phyloP scores from a whole-genome alignment of 2,888 invertebrate species.

The Sphecodes monilicornis region DNA sequence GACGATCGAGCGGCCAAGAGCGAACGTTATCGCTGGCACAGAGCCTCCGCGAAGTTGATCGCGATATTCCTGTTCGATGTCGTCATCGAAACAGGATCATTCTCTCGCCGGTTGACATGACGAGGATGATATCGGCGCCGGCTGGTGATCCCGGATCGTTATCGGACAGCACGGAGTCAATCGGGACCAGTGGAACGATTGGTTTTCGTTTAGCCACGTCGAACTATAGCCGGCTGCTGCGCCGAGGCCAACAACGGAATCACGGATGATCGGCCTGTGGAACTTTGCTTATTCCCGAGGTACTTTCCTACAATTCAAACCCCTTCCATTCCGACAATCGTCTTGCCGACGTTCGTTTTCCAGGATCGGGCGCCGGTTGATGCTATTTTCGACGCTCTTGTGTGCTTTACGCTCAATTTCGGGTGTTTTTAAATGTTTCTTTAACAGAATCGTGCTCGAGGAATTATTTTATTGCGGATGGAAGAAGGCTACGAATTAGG shows the following conservation, averaged over 20 bases:
- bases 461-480: too few species aligned
- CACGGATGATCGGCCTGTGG: slow-evolving; percentile 60
- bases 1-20: slow-evolving; percentile 41
- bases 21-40: slow-evolving; percentile 56
- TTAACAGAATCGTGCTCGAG: background rate
- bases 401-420: background rate
- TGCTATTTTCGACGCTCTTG: background rate
- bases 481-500: too few species aligned
- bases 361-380: too few species aligned
- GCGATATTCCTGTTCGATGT: slow-evolving; percentile 56
- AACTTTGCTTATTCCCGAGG: slow-evolving; percentile 62
- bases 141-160: slow-evolving; percentile 55
- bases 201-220: slow-evolving; percentile 51
- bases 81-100: slow-evolving; percentile 64
- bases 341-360: background rate
- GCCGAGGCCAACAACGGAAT: slow-evolving; percentile 23
- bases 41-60: slow-evolving; percentile 39
- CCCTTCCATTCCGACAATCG: background rate
- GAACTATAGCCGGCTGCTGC: slow-evolving; percentile 11
- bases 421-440: background rate
- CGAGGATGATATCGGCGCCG: slow-evolving; percentile 56
- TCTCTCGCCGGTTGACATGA: slow-evolving; percentile 57
- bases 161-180: slow-evolving; percentile 54
- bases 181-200: slow-evolving; percentile 52
- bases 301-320: slow-evolving; percentile 11